Evolutionary conservation across 2,888 invertebrate species (phyloP).

Genomic region (Tipula lateralis): DNA sequence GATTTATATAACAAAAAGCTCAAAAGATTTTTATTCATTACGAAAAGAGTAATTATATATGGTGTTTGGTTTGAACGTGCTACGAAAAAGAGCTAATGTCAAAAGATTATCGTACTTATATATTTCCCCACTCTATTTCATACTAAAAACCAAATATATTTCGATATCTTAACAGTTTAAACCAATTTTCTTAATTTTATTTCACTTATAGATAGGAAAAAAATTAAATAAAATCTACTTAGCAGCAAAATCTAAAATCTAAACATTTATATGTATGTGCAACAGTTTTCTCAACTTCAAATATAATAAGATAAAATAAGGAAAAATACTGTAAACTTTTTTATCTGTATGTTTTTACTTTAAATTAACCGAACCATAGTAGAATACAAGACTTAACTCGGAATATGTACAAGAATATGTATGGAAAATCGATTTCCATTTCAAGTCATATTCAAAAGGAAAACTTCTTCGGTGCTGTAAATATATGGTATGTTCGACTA

Average conservation of each 20-base stretch:
- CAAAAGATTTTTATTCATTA: neutral
- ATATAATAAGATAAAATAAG: neutral
- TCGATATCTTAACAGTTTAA: neutral
- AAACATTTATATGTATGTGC: neutral
- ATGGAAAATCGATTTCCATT: constrained; percentile 7
- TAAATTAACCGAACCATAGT: neutral
- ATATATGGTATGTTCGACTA: neutral
- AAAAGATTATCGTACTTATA: neutral
- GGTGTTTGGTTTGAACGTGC: neutral
- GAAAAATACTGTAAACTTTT: neutral
- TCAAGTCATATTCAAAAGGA: neutral
- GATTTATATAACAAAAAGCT: neutral
- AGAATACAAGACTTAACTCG: neutral
- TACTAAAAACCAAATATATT: neutral
- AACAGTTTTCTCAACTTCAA: neutral
- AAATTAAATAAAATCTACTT: neutral
- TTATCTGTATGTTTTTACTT: neutral
- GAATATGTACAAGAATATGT: neutral
- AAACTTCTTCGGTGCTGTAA: neutral
- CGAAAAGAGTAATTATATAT: neutral
- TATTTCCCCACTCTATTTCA: neutral
- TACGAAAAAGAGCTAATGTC: neutral
- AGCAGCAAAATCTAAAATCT: neutral
- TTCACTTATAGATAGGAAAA: neutral
- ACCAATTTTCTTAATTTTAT: constrained; percentile 3